Evolutionary conservation across 2,113 vertebrate genomes (phyloP), one percentile per base, ranked within the genome.

Genomic region (Panthera leo): DNA sequence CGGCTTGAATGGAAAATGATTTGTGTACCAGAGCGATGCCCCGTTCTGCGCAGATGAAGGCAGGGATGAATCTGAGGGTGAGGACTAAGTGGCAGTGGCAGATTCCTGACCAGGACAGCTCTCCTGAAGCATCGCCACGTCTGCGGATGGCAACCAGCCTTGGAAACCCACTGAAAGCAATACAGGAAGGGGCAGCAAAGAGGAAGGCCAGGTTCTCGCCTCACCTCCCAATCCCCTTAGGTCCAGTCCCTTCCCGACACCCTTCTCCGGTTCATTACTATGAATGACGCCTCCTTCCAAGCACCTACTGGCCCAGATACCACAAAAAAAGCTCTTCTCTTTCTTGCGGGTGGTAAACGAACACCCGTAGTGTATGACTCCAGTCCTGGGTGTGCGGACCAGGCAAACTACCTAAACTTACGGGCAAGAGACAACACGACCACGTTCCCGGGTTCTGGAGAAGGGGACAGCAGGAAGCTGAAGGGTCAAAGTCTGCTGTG

Each of bases 11-110:
- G 63, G 61, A 58, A 61, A 67, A 19, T 15, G 23, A 67, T 10
- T 18, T 29, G 58, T 51, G 1, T 0, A 1, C 11, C 0, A 1
- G 39, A 31, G 65, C 18, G 12, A 10, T 0, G 5, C 19, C 45
- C 53, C 3, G 0, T 61, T 73, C 68, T n/a, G 1, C 0, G 31
- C 0, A 6, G 75, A 10, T 7, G 70, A 39, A 45, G 88, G n/a
- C 78, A 85, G 36, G 51, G 53, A 53, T 5, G 27, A 65, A 55
- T 67, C 29, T 0, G 4, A 67, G 53, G 19, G 13, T 7, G 23
- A 16, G 85, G 5, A 3, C 39, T 2, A 7, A 63, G 23, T 11
- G 25, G 36, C 11, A 45, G 12, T 1, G 15, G 23, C 67, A 85
- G 87, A 34, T 19, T 55, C 0, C 0, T 51, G 29, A 34, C 82